A percentile compares a stretch with the other conserved stretches of the same genome.
phyloP scores from a whole-genome alignment of 2,113 vertebrate species.

The Oxyura jamaicensis region DNA sequence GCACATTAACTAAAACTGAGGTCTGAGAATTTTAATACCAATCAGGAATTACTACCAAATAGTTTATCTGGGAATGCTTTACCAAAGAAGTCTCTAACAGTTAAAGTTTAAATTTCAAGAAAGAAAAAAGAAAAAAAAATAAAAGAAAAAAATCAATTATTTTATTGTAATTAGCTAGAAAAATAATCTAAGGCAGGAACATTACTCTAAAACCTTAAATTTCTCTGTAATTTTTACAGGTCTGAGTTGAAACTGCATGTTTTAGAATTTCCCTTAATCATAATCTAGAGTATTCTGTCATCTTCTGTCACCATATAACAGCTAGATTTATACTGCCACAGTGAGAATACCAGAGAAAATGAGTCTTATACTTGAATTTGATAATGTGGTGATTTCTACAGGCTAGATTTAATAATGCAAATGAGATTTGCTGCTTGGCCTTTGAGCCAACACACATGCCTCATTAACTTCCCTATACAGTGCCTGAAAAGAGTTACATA shows the following conservation, averaged over 20 bases:
- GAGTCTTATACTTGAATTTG: not conserved
- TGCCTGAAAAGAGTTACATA: not conserved
- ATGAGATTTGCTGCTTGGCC: not conserved
- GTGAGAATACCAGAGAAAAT: not conserved
- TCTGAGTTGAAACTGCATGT: accelerated
- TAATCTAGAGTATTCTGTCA: not conserved
- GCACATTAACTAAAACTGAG: not conserved
- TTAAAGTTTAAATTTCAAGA: not conserved
- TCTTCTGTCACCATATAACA: not conserved
- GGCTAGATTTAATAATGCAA: not conserved
- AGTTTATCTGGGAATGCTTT: not conserved
- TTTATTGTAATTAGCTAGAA: not conserved
- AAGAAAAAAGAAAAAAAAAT: not conserved
- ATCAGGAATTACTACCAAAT: not conserved
- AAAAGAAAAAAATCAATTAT: not conserved
- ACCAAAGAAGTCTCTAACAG: not conserved
- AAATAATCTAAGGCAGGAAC: not conserved
- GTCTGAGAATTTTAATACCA: not conserved
- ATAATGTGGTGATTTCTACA: not conserved
- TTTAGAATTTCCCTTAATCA: not conserved
- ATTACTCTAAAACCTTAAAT: not conserved
- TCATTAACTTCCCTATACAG: not conserved
- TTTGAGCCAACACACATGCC: not conserved
- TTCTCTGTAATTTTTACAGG: not conserved
- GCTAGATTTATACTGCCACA: not conserved